Evolutionary conservation across 1,140 invertebrate genomes (phyloP).

Genomic region (Oppia nitens): DNA sequence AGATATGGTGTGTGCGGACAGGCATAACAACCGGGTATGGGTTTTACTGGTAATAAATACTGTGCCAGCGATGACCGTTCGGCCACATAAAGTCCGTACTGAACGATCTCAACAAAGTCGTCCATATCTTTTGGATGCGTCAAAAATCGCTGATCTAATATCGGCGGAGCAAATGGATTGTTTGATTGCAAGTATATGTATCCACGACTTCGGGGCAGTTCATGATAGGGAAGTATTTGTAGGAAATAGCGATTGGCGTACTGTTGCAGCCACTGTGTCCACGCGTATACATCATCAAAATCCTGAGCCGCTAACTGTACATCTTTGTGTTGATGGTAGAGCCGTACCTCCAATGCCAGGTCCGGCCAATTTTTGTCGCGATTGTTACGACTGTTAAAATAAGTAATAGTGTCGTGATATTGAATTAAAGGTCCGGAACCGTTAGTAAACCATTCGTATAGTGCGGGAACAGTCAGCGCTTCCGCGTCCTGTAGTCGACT

Average conservation of each 20-base stretch:
- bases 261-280: not conserved
- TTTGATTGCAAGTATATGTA: conserved; percentile 31
- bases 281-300: not conserved
- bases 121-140: conserved; percentile 41
- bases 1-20: conserved; percentile 42
- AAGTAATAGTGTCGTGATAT: not conserved
- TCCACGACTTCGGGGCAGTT: conserved; percentile 52
- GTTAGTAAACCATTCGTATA: conserved; percentile 3
- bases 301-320: not conserved
- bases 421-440: conserved; percentile 2
- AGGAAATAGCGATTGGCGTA: conserved; percentile 7
- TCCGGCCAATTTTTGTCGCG: conserved; percentile 46
- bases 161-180: conserved; percentile 53
- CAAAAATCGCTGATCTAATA: conserved; percentile 63
- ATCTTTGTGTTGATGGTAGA: not conserved
- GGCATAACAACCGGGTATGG: conserved; percentile 45
- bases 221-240: conserved; percentile 37
- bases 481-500: not conserved
- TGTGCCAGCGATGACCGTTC: conserved; percentile 10
- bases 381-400: conserved; percentile 6
- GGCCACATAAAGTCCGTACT: too few species aligned
- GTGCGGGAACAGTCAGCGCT: not conserved
- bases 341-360: conserved; percentile 5
- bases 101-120: conserved; percentile 17
- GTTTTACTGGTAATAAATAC: conserved; percentile 7